A percentile compares a stretch with the other conserved stretches of the same genome.
These are phyloP conservation scores for Microtus montanus DNA, from an alignment of 2,113 vertebrate species.

Conservation along the genomic window DNA sequence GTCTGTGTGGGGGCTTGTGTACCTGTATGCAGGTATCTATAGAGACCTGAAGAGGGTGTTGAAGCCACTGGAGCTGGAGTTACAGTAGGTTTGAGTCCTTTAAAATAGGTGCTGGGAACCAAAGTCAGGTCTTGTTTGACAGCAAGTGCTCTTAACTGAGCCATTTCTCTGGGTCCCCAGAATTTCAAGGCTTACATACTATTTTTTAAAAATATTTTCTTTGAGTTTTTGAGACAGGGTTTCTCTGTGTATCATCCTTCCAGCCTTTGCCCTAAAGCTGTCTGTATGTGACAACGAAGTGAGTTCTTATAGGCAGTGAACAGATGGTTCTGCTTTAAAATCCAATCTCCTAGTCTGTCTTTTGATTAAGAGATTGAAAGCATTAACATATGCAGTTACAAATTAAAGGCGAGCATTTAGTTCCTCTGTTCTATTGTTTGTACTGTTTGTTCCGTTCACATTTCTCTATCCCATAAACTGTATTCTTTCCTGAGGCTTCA, in stretches of 20 bases:
- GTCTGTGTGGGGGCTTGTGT: not conserved
- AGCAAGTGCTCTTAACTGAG: not conserved
- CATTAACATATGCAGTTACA: not conserved
- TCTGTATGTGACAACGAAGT: not conserved
- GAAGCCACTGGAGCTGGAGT: not conserved
- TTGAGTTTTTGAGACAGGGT: too few relatives aligned
- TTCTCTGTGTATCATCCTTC: not conserved
- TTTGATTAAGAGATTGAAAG: not conserved
- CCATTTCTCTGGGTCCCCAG: not conserved
- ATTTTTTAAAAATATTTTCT: not conserved
- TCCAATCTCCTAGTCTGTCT: not conserved
- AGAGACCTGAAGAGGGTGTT: not conserved
- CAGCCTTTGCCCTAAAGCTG: not conserved
- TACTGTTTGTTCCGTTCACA: not conserved
- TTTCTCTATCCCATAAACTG: too few relatives aligned
- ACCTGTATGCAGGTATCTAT: not conserved
- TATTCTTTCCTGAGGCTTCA: not conserved
- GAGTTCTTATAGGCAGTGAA: not conserved
- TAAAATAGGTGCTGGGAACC: not conserved
- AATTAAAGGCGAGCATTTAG: not conserved
- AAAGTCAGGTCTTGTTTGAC: not conserved
- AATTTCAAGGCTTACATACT: not conserved
- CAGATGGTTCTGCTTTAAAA: not conserved
- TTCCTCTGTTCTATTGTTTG: not conserved
- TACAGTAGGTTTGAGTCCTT: not conserved